These are phyloP conservation scores for Ondatra zibethicus DNA, from an alignment of 2,113 vertebrate genomes.

Conservation along the genomic window DNA sequence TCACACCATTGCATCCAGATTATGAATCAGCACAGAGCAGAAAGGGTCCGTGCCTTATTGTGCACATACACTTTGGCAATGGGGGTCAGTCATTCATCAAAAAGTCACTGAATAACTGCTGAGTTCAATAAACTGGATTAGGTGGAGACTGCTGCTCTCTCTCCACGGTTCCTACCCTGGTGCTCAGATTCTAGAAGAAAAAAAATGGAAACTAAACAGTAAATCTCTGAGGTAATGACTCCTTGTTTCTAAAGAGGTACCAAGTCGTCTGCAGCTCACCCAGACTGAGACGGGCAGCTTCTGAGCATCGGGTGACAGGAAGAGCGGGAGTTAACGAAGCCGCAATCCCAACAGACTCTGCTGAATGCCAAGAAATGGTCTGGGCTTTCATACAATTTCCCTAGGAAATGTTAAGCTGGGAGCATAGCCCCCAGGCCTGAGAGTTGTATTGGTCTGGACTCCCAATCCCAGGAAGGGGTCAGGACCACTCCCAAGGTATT, in stretches of 20 bases:
- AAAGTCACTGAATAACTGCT: background rate
- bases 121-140: background rate
- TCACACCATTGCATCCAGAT: background rate
- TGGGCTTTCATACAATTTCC: background rate
- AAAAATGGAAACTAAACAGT: background rate
- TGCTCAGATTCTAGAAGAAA: background rate
- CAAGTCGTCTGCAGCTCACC: background rate
- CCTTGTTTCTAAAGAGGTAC: background rate
- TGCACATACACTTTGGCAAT: background rate
- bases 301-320: background rate
- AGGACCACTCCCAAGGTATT: too few relatives aligned
- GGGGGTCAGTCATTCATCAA: background rate
- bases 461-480: too few relatives aligned
- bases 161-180: too few relatives aligned
- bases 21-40: background rate
- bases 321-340: background rate
- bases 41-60: background rate
- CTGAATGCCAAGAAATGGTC: background rate
- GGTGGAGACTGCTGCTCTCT: background rate
- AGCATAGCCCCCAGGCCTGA: too few relatives aligned
- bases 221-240: background rate
- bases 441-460: too few relatives aligned
- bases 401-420: too few relatives aligned
- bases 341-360: background rate
- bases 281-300: background rate